These are phyloP conservation scores for Tylochromis polylepis DNA, from an alignment of 2,113 vertebrate species.

Conservation along the genomic window DNA sequence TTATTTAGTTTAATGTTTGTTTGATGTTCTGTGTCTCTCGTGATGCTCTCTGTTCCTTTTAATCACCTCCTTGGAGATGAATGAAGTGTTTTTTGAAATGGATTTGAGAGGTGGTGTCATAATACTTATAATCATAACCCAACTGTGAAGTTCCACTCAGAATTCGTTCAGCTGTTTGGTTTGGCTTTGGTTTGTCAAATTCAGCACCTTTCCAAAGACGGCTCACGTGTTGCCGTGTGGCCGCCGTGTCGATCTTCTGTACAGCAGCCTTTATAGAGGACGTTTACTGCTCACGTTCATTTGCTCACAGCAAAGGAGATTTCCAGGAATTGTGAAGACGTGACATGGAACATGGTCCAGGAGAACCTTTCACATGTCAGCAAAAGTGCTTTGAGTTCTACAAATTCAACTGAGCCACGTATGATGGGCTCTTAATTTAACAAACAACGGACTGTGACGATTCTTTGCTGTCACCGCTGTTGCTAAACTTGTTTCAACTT, in stretches of 20 bases:
- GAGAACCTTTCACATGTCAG: neutral
- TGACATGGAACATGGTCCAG: neutral
- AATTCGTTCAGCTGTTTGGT: neutral
- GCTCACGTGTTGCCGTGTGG: neutral
- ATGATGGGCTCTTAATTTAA: neutral
- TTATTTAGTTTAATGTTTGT: neutral
- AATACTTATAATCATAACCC: neutral
- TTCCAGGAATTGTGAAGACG: neutral
- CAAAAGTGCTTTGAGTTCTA: neutral
- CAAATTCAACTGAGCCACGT: neutral
- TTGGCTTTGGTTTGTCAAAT: neutral
- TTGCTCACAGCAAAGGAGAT: neutral
- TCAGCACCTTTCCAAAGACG: neutral
- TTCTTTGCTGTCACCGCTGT: neutral
- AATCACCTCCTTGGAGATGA: neutral
- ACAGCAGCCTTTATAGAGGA: neutral
- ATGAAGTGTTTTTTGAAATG: neutral
- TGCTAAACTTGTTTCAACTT: neutral
- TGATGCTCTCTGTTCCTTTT: neutral
- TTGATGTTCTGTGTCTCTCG: neutral
- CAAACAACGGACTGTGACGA: neutral
- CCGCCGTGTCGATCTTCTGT: neutral
- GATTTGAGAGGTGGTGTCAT: neutral
- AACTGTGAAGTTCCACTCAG: rapidly evolving
- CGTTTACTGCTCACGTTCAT: neutral